Conservation (phyloP, 2,113 vertebrate species). For the Hymenochirus boettgeri region DNA sequence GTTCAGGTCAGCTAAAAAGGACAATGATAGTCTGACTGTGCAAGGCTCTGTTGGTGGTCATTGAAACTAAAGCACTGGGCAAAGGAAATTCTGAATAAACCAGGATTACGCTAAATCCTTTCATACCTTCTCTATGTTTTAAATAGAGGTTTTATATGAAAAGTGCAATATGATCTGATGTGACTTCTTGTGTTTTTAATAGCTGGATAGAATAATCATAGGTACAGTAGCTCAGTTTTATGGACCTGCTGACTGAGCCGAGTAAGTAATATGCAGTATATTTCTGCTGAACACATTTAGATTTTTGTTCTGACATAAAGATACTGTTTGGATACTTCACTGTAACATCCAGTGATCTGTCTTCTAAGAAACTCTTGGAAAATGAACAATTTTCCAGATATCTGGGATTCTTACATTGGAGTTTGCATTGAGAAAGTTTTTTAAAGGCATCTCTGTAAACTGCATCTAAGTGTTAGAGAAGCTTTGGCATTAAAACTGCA, state of each 20-base stretch:
- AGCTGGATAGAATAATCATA: conserved; percentile 21
- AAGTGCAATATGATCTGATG: conserved; percentile 32
- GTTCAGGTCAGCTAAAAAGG: conserved; percentile 52
- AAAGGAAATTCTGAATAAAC: conserved; percentile 58
- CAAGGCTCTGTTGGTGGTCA: conserved; percentile 65
- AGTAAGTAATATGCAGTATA: not conserved
- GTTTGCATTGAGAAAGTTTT: no score
- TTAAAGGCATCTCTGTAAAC: no score
- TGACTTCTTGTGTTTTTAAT: conserved; percentile 15
- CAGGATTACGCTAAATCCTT: conserved; percentile 42
- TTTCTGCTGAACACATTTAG: not conserved
- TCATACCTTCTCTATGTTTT: not conserved
- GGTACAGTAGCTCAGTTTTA: not conserved
- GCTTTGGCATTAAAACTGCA: no score
- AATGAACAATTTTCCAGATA: not conserved
- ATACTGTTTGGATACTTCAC: not conserved
- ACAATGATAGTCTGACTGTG: conserved; percentile 47
- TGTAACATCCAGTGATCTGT: not conserved
- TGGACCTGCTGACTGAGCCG: not conserved
- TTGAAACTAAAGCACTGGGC: conserved; percentile 57
- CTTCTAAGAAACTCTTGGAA: not conserved
- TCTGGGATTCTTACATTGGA: not conserved
- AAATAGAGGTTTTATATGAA: conserved; percentile 4
- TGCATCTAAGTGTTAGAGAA: no score
- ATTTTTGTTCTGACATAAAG: not conserved